Conservation (phyloP, 2,113 vertebrate genomes). For the Mesembrinibis cayennensis region DNA sequence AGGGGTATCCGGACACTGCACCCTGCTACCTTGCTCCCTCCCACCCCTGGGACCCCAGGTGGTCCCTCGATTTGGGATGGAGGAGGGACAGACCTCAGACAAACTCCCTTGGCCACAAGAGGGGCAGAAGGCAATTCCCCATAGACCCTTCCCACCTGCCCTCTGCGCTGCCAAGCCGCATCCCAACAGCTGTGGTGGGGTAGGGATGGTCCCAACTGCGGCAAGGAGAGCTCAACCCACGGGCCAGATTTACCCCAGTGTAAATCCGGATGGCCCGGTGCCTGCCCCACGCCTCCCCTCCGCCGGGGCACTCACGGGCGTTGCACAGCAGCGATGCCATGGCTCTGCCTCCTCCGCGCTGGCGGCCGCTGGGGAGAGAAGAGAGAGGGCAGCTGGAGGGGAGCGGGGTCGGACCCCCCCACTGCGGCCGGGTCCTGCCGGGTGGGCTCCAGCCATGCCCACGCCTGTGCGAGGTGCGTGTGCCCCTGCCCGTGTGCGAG, state of each 20-base stretch:
- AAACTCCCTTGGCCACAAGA: neutral
- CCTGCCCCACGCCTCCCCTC: neutral
- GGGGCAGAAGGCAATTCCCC: neutral
- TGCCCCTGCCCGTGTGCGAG: neutral
- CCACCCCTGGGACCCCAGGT: neutral
- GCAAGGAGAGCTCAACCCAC: neutral
- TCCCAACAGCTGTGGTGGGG: fast-evolving
- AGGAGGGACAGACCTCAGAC: neutral
- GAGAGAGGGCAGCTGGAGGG: neutral
- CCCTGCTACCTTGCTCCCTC: neutral
- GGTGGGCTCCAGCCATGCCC: neutral
- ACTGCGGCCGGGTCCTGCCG: fast-evolving
- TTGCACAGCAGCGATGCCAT: slow-evolving; percentile 70
- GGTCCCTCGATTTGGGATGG: neutral
- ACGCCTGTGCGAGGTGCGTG: fast-evolving
- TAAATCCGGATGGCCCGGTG: neutral
- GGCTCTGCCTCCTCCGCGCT: slow-evolving; percentile 12
- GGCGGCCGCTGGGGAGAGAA: neutral
- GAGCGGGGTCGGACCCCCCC: fast-evolving
- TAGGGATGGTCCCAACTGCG: neutral
- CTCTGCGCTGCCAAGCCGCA: neutral
- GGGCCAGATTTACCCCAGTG: neutral
- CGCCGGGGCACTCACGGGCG: slow-evolving; percentile 59
- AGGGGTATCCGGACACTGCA: fast-evolving
- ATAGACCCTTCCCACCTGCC: neutral